phyloP scores from a whole-genome alignment of 2,888 invertebrate genomes.

The Metellina segmentata region DNA sequence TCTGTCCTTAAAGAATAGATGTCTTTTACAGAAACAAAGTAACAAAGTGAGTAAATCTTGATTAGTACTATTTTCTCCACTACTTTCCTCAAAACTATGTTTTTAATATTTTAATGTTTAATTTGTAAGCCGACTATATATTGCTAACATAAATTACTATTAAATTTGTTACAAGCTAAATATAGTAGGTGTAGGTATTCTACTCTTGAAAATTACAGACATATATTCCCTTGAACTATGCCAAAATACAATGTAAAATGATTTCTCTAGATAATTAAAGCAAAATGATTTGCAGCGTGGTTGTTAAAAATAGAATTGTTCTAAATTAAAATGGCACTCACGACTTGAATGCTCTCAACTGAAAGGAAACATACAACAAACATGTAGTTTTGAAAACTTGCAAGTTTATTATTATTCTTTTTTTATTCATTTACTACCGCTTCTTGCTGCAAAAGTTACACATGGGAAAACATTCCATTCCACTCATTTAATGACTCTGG shows the following conservation, averaged over 20 bases:
- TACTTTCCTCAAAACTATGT: too few relatives aligned
- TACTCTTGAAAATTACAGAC: too few relatives aligned
- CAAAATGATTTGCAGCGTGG: background rate
- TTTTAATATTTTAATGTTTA: too few relatives aligned
- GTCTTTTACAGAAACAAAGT: too few relatives aligned
- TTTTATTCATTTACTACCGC: background rate
- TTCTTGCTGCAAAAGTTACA: slow-evolving; percentile 29
- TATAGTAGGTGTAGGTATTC: too few relatives aligned
- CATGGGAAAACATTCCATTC: slow-evolving; percentile 56
- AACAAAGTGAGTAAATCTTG: too few relatives aligned
- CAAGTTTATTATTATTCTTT: slow-evolving; percentile 1
- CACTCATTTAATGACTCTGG: slow-evolving; percentile 57
- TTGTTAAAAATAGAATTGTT: background rate
- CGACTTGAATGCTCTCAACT: background rate
- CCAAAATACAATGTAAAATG: background rate
- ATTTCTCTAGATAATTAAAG: background rate
- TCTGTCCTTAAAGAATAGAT: too few relatives aligned
- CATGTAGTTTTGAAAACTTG: background rate
- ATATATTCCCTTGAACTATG: too few relatives aligned
- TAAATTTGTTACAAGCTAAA: too few relatives aligned
- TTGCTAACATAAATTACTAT: too few relatives aligned
- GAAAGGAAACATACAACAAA: background rate
- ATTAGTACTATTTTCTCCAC: too few relatives aligned
- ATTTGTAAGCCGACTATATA: too few relatives aligned
- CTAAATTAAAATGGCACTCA: background rate